Evolutionary conservation across 2,888 invertebrate species (phyloP).

Genomic region (Drosophila longiperda): DNA sequence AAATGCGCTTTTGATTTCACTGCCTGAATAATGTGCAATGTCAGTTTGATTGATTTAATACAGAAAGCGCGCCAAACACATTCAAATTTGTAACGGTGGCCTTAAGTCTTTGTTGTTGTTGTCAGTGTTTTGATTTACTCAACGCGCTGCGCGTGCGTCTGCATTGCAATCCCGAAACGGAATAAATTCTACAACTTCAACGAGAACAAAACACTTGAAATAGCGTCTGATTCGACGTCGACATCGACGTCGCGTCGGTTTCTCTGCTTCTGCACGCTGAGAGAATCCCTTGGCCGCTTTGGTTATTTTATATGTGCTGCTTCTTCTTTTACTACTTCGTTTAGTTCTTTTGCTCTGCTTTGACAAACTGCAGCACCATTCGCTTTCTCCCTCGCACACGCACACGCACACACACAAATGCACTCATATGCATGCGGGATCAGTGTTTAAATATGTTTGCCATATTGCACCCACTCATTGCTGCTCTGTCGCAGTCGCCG

Average conservation of each 20-base stretch:
- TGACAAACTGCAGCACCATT: conserved; percentile 35
- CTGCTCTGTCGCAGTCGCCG: conserved; percentile 19
- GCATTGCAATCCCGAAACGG: conserved; percentile 84
- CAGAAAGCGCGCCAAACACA: conserved; percentile 56
- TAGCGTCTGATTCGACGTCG: conserved; percentile 28
- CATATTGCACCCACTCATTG: conserved; percentile 82
- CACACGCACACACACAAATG: conserved; percentile 26
- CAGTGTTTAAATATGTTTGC: conserved; percentile 76
- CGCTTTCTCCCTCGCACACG: conserved; percentile 53
- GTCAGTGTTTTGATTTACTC: conserved; percentile 27
- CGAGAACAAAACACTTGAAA: conserved; percentile 74
- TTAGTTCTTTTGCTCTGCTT: conserved; percentile 41
- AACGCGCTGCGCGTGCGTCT: conserved; percentile 82
- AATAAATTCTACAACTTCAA: conserved; percentile 84
- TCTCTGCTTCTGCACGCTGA: conserved; percentile 45
- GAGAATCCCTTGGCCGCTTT: conserved; percentile 66
- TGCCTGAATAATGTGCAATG: conserved; percentile 40
- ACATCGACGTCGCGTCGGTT: conserved; percentile 15
- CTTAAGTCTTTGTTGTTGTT: conserved; percentile 17
- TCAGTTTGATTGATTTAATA: conserved; percentile 53
- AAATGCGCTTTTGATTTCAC: conserved; percentile 45
- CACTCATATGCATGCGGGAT: conserved; percentile 60
- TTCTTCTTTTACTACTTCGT: conserved; percentile 42
- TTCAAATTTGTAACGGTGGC: conserved; percentile 54
- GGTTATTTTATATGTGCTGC: conserved; percentile 63